Evolutionary conservation across 2,888 invertebrate species (phyloP).

Genomic region (Hyposoter didymator): DNA sequence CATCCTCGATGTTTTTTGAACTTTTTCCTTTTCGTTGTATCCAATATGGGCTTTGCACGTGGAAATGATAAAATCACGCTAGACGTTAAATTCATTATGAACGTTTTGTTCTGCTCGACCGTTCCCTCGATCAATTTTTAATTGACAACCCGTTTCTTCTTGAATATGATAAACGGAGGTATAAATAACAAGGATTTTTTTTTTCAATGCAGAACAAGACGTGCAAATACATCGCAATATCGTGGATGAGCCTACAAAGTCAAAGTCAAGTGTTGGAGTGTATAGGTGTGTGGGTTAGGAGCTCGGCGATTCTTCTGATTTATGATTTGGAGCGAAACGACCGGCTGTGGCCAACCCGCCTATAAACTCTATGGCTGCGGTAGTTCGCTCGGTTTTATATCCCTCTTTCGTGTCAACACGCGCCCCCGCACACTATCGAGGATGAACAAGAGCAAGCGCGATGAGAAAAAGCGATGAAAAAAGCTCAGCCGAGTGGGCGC

Average conservation of each 20-base stretch:
- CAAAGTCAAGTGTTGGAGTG: constrained; percentile 56
- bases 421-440: constrained; percentile 54
- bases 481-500: neutral
- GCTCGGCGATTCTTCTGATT: constrained; percentile 75
- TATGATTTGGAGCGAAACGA: constrained; percentile 77
- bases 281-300: constrained; percentile 54
- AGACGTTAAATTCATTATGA: no score
- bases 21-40: neutral
- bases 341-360: constrained; percentile 69
- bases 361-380: constrained; percentile 68
- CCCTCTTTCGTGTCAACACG: constrained; percentile 79
- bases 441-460: constrained; percentile 20
- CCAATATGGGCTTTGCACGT: no score
- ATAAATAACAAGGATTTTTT: neutral
- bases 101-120: no score
- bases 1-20: neutral
- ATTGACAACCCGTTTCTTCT: neutral
- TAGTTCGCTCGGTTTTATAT: constrained; percentile 74
- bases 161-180: neutral
- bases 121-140: neutral
- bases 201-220: constrained; percentile 36
- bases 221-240: constrained; percentile 27
- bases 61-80: no score
- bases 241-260: constrained; percentile 53
- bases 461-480: constrained; percentile 22